A percentile compares a stretch with the other conserved stretches of the same genome.
These are phyloP conservation scores for Simalia tracyae DNA, from an alignment of 2,797 vertebrate species.

Conservation along the genomic window DNA sequence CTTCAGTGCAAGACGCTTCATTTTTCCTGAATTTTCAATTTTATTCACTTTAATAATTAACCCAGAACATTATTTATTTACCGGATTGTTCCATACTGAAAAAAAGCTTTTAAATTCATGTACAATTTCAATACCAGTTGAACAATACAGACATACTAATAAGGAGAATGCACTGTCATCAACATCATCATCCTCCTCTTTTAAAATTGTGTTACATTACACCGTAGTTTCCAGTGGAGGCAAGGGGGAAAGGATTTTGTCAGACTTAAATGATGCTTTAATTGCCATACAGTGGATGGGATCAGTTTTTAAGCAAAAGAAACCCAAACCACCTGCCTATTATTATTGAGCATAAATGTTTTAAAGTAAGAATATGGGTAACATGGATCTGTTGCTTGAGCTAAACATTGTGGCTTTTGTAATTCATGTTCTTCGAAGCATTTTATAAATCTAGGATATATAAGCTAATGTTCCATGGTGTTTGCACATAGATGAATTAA, in stretches of 20 bases:
- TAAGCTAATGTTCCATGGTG: neutral
- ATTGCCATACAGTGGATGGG: constrained; percentile 6
- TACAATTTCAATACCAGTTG: neutral
- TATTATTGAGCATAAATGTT: no score
- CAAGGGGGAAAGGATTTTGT: neutral
- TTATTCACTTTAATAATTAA: neutral
- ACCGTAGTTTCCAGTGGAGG: neutral
- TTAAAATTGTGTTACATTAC: neutral
- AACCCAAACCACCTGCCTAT: no score
- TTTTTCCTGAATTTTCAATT: neutral
- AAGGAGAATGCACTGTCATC: neutral
- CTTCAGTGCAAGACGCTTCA: neutral
- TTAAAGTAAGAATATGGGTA: neutral
- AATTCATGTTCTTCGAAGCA: neutral
- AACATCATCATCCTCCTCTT: no score
- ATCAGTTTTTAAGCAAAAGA: neutral
- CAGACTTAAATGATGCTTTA: neutral
- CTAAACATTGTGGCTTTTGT: neutral
- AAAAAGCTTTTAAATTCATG: neutral
- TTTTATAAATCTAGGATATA: neutral
- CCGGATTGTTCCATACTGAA: neutral
- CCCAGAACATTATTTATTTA: neutral
- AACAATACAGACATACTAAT: neutral
- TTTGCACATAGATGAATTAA: neutral
- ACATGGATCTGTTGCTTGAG: neutral